Conservation (phyloP, 1,140 invertebrate genomes). For the Drosophila arizonae region DNA sequence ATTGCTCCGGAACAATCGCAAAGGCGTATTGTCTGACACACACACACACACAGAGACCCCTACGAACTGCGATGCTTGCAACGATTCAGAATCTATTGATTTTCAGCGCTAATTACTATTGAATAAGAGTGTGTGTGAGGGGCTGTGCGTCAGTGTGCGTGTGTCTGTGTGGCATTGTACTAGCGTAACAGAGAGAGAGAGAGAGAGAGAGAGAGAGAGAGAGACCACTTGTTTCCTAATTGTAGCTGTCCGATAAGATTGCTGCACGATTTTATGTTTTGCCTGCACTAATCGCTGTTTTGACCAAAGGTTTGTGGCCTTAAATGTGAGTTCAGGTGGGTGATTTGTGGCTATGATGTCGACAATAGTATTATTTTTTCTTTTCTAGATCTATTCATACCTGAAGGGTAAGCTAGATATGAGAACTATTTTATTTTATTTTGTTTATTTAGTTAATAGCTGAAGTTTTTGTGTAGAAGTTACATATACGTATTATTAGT, state of each 20-base stretch:
- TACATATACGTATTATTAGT: too few species aligned
- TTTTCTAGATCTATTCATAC: too few species aligned
- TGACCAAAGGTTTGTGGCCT: too few species aligned
- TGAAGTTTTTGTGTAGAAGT: too few species aligned
- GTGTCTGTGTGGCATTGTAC: not conserved
- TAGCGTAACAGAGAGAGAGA: not conserved
- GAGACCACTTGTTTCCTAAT: constrained; percentile 20
- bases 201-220: not conserved
- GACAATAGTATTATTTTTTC: too few species aligned
- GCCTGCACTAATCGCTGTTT: constrained; percentile 6
- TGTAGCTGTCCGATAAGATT: constrained; percentile 25
- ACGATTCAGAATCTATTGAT: constrained; percentile 23
- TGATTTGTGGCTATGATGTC: not conserved
- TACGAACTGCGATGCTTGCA: constrained; percentile 32
- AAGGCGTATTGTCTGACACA: constrained; percentile 50
- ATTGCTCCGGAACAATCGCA: constrained; percentile 63
- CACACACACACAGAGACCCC: not conserved
- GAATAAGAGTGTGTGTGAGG: not conserved
- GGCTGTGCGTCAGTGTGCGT: not conserved
- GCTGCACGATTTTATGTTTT: constrained; percentile 6
- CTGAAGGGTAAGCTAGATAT: too few species aligned
- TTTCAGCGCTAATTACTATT: constrained; percentile 43
- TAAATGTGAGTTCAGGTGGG: not conserved
- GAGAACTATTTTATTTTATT: too few species aligned
- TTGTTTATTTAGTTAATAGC: too few species aligned